These are phyloP conservation scores for Chrysemys picta DNA, from an alignment of 2,113 vertebrate genomes.

Conservation along the genomic window DNA sequence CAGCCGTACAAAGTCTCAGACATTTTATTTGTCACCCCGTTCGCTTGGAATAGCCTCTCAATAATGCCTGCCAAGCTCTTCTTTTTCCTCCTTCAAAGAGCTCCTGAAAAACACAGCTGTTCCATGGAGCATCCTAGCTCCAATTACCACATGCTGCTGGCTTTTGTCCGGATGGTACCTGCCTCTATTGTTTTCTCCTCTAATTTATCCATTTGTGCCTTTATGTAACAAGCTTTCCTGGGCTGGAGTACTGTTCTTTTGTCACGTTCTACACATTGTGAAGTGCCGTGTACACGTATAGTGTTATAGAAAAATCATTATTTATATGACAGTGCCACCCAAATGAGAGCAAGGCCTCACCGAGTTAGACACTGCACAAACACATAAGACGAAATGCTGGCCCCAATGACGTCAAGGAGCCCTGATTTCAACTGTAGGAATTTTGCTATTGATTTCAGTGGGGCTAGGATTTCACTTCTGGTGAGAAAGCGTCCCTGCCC, in stretches of 20 bases:
- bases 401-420: neutral
- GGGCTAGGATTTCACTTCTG: slow-evolving; percentile 50
- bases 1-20: slow-evolving; percentile 34
- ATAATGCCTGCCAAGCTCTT: slow-evolving; percentile 12
- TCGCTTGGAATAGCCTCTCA: slow-evolving; percentile 48
- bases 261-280: neutral
- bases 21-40: slow-evolving; percentile 71
- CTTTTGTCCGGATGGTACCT: slow-evolving; percentile 46
- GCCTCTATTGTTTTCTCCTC: slow-evolving; percentile 36
- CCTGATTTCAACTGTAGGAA: neutral
- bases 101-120: slow-evolving; percentile 64
- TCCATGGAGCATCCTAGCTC: slow-evolving; percentile 32
- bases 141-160: slow-evolving; percentile 56
- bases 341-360: slow-evolving; percentile 35
- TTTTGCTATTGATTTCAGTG: slow-evolving; percentile 37
- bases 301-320: slow-evolving; percentile 41
- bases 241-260: slow-evolving; percentile 51
- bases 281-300: fast-evolving
- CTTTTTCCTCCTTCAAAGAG: slow-evolving; percentile 28
- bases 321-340: slow-evolving; percentile 14
- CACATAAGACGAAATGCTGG: slow-evolving; percentile 26
- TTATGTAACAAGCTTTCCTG: slow-evolving; percentile 56
- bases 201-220: slow-evolving; percentile 51
- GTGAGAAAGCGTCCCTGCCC: slow-evolving; percentile 23
- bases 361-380: slow-evolving; percentile 30